Base-by-base conservation (phyloP, 2,888 invertebrate species). In the Drosophila mimetica region DNA sequence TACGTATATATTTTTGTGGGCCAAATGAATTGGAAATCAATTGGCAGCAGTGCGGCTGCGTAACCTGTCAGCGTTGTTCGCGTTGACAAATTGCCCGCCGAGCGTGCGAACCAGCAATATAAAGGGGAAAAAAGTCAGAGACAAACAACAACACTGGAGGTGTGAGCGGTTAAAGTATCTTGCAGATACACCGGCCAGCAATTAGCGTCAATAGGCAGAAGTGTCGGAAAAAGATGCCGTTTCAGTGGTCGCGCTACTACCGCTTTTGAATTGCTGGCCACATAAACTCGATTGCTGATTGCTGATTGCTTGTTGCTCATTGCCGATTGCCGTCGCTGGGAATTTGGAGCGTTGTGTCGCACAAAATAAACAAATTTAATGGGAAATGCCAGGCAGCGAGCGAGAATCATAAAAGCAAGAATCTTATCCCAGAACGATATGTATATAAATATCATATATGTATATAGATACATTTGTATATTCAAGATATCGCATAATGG, bases 351-450 rank as follows among this genome's bases (percentile, higher is more conserved):
- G 41, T 41, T 41, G 66, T 37, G 66, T 37, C 81, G 63, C 63
- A 55, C 46, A 59, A 71, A 64, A 80, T 86, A 84, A 86, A 86
- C 86, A 88, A 79, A 86, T 83, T 83, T 88, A 79, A 88, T 87
- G 87, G 65, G 67, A 84, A 69, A 88, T 72, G 75, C 81, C 82
- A 83, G 25, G 7, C 25, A 25, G 25, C 25, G 25, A 66, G 78
- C 78, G 77, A 67, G 61, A 72, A 66, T 73, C 73, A 74, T 76
- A 76, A 76, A 64, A 69, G 51, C 32, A 52, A 36, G 44, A 58
- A 36, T 16, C 37, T 14, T 14, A 47, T 50, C 58, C 47, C 34
- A 60, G 30, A 41, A 30, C 32, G 28, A 30, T 50, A 47, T 51
- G 37, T 64, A 47, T 51, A 41, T 64, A 18, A 37, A 46, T 59